These are phyloP conservation scores for Labroides dimidiatus DNA, from an alignment of 2,797 vertebrate species.

Conservation along the genomic window DNA sequence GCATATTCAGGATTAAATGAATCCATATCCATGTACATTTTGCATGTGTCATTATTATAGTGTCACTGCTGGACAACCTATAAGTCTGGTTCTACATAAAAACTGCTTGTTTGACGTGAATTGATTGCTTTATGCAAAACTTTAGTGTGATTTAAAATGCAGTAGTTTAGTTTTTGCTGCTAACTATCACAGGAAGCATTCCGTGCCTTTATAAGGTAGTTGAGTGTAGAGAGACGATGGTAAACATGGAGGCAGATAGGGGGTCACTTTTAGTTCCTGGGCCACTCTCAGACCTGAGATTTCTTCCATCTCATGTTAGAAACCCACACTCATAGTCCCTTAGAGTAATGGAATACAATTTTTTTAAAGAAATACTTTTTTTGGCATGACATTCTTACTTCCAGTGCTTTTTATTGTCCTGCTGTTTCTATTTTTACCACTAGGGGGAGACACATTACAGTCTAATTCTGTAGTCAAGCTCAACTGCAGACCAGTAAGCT, in stretches of 20 bases:
- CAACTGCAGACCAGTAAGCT: background rate
- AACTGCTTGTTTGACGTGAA: background rate
- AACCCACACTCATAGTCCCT: background rate
- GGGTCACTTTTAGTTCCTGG: background rate
- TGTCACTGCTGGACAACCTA: too few species aligned
- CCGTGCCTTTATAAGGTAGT: background rate
- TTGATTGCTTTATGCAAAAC: background rate
- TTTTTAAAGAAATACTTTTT: too few species aligned
- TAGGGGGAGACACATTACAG: constrained; percentile 60
- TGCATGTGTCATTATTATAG: too few species aligned
- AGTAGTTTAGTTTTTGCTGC: background rate
- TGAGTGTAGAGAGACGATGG: background rate
- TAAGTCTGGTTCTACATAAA: background rate
- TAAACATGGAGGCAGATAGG: background rate
- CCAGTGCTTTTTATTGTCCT: background rate
- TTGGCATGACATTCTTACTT: background rate
- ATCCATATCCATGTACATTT: too few species aligned
- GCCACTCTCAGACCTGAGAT: background rate
- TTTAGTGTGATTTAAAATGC: background rate
- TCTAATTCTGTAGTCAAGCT: background rate
- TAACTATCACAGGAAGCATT: background rate
- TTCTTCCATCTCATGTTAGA: background rate
- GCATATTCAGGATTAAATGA: too few species aligned
- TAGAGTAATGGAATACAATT: background rate
- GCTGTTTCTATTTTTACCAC: constrained; percentile 26